These are phyloP conservation scores for Uloborus diversus DNA, from an alignment of 1,140 invertebrate species.

Conservation along the genomic window DNA sequence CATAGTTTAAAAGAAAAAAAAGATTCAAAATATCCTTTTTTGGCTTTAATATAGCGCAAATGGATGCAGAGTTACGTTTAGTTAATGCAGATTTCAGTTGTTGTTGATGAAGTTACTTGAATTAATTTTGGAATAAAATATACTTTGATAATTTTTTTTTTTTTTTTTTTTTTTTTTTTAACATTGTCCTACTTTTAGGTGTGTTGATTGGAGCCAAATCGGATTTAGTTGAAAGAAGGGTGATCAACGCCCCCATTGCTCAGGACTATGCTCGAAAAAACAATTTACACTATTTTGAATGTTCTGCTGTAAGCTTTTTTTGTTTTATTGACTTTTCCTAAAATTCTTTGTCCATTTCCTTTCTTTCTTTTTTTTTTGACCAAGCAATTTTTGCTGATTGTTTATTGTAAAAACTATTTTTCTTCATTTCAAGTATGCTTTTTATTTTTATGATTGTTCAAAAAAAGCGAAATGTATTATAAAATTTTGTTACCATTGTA, in stretches of 20 bases:
- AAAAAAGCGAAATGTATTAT: not conserved
- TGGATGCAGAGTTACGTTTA: too few relatives aligned
- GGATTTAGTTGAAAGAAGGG: constrained; percentile 90
- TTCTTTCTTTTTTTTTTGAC: not conserved
- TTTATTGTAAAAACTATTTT: not conserved
- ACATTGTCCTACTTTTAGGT: too few relatives aligned
- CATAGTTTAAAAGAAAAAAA: too few relatives aligned
- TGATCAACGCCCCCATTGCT: constrained; percentile 88
- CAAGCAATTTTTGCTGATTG: not conserved
- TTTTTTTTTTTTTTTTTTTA: too few relatives aligned
- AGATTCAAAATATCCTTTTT: too few relatives aligned
- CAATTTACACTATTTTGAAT: constrained; percentile 70
- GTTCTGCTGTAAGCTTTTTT: constrained; percentile 68
- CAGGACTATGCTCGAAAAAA: constrained; percentile 78
- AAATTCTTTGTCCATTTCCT: not conserved
- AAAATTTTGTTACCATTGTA: not conserved
- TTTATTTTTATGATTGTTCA: too few relatives aligned
- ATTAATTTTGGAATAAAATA: too few relatives aligned
- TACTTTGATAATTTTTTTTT: too few relatives aligned
- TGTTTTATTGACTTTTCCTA: constrained; percentile 11
- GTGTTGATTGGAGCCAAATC: constrained; percentile 98
- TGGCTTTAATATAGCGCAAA: too few relatives aligned
- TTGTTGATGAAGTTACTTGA: too few relatives aligned
- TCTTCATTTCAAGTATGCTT: too few relatives aligned
- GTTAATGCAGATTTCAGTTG: too few relatives aligned